Conservation (phyloP, 1,140 invertebrate genomes). For the Drosophila auraria region DNA sequence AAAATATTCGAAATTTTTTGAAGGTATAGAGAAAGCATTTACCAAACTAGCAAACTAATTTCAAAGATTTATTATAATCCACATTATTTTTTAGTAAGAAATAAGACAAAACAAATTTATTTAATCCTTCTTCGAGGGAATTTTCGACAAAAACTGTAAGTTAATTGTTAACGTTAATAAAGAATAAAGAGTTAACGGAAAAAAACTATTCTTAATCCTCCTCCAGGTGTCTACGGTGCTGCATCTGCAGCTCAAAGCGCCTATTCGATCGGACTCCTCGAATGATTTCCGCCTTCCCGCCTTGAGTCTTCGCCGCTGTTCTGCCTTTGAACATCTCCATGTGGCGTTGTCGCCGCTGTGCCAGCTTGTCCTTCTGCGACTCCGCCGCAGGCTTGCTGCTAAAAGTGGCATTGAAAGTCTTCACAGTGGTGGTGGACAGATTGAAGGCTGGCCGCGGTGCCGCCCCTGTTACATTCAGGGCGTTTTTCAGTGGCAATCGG, state of each 20-base stretch:
- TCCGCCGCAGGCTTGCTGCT: conserved; percentile 2
- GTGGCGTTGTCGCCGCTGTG: conserved; percentile 57
- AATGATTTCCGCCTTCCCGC: conserved; percentile 77
- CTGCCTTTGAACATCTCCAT: conserved; percentile 77
- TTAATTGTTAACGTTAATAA: neutral
- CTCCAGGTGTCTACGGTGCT: conserved; percentile 80
- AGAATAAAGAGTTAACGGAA: conserved; percentile 5
- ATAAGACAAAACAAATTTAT: conserved; percentile 12
- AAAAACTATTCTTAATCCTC: conserved; percentile 31
- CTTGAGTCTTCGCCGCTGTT: conserved; percentile 1
- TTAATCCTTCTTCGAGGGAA: neutral
- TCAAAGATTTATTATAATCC: neutral
- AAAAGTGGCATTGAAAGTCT: conserved; percentile 16
- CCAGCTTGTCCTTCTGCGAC: conserved; percentile 38
- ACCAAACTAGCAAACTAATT: too few relatives aligned
- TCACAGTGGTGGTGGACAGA: conserved; percentile 35
- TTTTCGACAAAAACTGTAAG: conserved; percentile 2
- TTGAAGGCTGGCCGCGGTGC: conserved; percentile 41
- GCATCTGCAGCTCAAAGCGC: conserved; percentile 89
- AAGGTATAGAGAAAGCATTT: too few relatives aligned
- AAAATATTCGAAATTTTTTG: too few relatives aligned
- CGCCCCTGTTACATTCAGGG: neutral
- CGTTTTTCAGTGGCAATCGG: conserved; percentile 19
- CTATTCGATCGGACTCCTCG: conserved; percentile 88
- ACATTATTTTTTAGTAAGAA: neutral